phyloP scores from a whole-genome alignment of 2,888 invertebrate genomes.

The Andrena haemorrhoa region DNA sequence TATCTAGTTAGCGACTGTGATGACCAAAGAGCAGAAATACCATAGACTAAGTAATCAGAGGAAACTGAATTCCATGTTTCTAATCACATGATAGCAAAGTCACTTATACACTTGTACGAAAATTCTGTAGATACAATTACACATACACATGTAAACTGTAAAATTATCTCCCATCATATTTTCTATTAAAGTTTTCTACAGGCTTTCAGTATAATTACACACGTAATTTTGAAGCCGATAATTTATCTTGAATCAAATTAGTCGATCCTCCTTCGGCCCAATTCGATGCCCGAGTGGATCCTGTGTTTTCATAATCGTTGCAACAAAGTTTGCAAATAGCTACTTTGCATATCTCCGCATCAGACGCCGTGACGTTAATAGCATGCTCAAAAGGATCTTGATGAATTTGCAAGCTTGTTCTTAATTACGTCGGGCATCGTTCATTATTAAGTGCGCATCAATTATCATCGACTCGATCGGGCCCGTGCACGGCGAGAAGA shows the following conservation, averaged over 20 bases:
- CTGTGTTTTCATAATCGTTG: constrained; percentile 18
- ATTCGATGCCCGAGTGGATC: constrained; percentile 14
- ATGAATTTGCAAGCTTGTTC: constrained; percentile 73
- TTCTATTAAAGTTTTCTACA: not conserved
- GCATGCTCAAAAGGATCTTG: constrained; percentile 51
- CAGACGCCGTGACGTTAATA: constrained; percentile 47
- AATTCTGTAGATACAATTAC: no score
- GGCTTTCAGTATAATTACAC: not conserved
- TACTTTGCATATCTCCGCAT: constrained; percentile 14
- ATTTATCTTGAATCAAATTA: not conserved
- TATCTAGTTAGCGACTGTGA: no score
- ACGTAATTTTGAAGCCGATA: not conserved
- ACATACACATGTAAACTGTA: no score
- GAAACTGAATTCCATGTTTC: no score
- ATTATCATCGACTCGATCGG: constrained; percentile 74
- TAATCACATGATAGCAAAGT: no score
- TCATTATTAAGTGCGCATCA: constrained; percentile 75
- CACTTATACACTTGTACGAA: no score
- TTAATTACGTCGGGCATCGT: constrained; percentile 73
- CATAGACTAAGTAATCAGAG: no score
- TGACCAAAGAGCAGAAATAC: no score
- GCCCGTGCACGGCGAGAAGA: constrained; percentile 68
- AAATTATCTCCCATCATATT: no score
- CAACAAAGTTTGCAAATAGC: constrained; percentile 10
- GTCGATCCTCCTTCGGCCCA: not conserved